Percentiles rank a stretch among this genome's conserved stretches.
Conservation (phyloP, 2,888 invertebrate genomes). For the Rhogogaster chlorosoma region DNA sequence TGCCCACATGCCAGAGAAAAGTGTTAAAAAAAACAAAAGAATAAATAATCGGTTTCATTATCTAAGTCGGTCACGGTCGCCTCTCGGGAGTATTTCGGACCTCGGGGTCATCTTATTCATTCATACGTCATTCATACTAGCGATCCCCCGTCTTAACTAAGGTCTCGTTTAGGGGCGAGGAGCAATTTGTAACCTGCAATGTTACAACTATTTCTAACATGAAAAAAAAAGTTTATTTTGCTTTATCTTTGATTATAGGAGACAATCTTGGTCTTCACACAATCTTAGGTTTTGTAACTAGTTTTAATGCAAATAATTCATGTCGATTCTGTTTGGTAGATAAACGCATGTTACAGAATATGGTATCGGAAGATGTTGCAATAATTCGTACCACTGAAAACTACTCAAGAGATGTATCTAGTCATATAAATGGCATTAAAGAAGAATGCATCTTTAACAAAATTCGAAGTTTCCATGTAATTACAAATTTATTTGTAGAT, state of each 20-base stretch:
- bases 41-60: too few species aligned
- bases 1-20: too few species aligned
- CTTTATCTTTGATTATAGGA: constrained; percentile 55
- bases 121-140: too few species aligned
- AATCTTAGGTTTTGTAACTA: constrained; percentile 58
- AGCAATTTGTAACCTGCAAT: too few species aligned
- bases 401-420: neutral
- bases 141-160: too few species aligned
- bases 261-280: constrained; percentile 60
- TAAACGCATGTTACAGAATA: neutral
- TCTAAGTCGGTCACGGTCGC: too few species aligned
- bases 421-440: constrained; percentile 51
- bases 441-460: constrained; percentile 54
- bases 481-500: constrained; percentile 50
- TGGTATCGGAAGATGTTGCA: neutral
- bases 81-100: too few species aligned
- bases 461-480: constrained; percentile 53
- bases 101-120: too few species aligned
- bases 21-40: too few species aligned
- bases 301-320: constrained; percentile 53
- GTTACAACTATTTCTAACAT: constrained; percentile 33
- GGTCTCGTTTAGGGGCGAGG: too few species aligned
- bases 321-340: neutral
- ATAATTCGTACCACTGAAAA: neutral
- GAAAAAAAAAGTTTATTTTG: constrained; percentile 55